Evolutionary conservation across 2,797 vertebrate species (phyloP), one percentile per base, ranked within the genome.

Genomic region (Peromyscus attwateri): DNA sequence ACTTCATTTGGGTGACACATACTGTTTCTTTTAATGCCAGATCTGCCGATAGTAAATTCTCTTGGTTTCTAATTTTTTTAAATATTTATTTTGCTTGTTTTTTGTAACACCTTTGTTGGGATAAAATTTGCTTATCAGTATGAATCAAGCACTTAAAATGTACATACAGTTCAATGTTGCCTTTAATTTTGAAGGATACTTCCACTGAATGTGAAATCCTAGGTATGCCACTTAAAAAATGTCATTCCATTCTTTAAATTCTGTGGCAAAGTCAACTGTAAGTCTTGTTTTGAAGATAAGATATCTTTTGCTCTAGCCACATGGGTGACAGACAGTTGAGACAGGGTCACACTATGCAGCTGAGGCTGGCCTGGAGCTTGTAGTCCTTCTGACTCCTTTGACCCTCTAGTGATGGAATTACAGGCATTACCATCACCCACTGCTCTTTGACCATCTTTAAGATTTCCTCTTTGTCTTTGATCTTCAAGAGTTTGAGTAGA

Each of bases 171-270:
- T 93, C 43, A 66, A 0, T 52, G 19, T 79, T 92, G 73, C 79
- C 91, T 94, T 70, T 76, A 85, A 76, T 80, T 70, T 57, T 91
- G 16, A 91, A 84, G 46, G 21, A 46, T 93, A 79, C 49, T 62
- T 92, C 76, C 52, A 21, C 70, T 43, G 19, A 52, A 76, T 71
- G 37, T 87, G 82, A 87, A 88, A 73, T 73, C 49, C 46, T 64
- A 46, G 31, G 60, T 43, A 62, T 37, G 31, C 46, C 12, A 25
- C 43, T 82, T 87, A 71, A 16, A 87, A 49, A 34, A 57, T 71
- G 34, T 64, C 66, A 46, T 52, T 70, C 34, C 46, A 37, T 10
- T 87, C 46, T 25, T 84, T 85, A 66, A 66, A 43, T 60, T 96
- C 82, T 43, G 34, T 68, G 21, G 34, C 10, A 79, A 87, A 79